Percentiles rank a stretch among this genome's conserved stretches.
phyloP scores from a whole-genome alignment of 2,113 vertebrate species.

The Tringa solitaria region DNA sequence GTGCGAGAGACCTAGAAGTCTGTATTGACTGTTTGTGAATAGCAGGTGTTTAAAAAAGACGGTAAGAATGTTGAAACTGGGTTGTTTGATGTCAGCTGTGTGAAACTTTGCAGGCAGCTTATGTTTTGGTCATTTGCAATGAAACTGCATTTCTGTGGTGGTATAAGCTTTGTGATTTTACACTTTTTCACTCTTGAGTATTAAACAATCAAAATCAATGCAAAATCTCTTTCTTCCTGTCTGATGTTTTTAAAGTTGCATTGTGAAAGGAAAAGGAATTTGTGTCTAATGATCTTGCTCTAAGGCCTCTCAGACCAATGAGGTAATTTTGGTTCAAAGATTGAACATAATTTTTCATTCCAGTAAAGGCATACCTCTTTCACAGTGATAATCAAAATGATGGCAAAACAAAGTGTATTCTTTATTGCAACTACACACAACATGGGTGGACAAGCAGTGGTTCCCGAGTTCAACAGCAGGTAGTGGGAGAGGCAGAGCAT shows the following conservation, averaged over 20 bases:
- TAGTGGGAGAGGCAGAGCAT: background rate
- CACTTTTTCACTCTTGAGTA: slow-evolving; percentile 70
- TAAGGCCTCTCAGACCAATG: background rate
- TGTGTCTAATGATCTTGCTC: background rate
- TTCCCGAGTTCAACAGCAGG: background rate
- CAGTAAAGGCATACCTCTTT: background rate
- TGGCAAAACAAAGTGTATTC: background rate
- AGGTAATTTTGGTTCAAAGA: background rate
- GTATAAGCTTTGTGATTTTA: slow-evolving; percentile 66
- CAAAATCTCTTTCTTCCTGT: background rate
- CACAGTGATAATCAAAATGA: background rate
- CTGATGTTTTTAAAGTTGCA: background rate
- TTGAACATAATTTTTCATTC: background rate
- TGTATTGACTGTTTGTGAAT: slow-evolving; percentile 18
- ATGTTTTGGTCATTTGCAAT: slow-evolving; percentile 55
- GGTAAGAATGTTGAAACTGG: slow-evolving; percentile 52
- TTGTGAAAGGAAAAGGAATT: background rate
- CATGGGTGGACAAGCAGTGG: background rate
- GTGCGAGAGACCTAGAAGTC: background rate
- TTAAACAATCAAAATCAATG: slow-evolving; percentile 62
- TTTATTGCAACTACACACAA: background rate
- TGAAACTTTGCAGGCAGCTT: slow-evolving; percentile 49
- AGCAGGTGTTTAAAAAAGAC: slow-evolving; percentile 61
- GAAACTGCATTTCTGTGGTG: slow-evolving; percentile 49
- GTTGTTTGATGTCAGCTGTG: slow-evolving; percentile 37